Evolutionary conservation across 2,888 invertebrate genomes (phyloP).

Genomic region (Phanerotoma sp.): DNA sequence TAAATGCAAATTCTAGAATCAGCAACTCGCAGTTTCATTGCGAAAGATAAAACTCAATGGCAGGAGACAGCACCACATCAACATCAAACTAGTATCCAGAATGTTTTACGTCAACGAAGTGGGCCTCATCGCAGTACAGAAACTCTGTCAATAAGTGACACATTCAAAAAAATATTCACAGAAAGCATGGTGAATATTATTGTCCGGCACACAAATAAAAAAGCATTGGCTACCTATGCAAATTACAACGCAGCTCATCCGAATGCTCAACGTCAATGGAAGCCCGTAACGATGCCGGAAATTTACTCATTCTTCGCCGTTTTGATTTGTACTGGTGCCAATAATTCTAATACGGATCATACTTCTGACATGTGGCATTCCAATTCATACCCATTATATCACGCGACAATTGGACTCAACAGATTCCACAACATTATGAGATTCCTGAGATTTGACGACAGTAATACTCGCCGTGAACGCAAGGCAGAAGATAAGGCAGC

Average conservation of each 20-base stretch:
- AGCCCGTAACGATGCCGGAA: constrained; percentile 23
- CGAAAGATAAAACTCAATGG: constrained; percentile 32
- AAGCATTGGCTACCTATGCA: constrained; percentile 7
- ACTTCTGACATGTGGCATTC: constrained; percentile 21
- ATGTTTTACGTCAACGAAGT: constrained; percentile 27
- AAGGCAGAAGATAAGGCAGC: constrained; percentile 39
- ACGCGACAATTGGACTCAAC: constrained; percentile 21
- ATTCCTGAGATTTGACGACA: constrained; percentile 43
- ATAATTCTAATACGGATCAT: constrained; percentile 28
- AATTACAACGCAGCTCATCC: constrained; percentile 14
- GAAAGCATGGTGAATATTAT: constrained; percentile 27
- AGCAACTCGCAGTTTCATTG: neutral
- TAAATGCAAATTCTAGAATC: neutral
- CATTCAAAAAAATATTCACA: constrained; percentile 23
- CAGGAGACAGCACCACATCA: constrained; percentile 18
- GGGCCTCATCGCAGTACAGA: constrained; percentile 22
- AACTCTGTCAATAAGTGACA: constrained; percentile 25
- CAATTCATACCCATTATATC: constrained; percentile 3
- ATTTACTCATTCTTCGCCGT: constrained; percentile 30
- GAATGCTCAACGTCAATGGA: constrained; percentile 18
- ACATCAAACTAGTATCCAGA: constrained; percentile 26
- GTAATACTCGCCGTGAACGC: constrained; percentile 35
- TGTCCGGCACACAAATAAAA: constrained; percentile 26
- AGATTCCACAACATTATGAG: constrained; percentile 30
- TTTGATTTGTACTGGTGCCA: constrained; percentile 29